Evolutionary conservation across 2,113 vertebrate species (phyloP).

Genomic region (Ancistrus triradiatus): DNA sequence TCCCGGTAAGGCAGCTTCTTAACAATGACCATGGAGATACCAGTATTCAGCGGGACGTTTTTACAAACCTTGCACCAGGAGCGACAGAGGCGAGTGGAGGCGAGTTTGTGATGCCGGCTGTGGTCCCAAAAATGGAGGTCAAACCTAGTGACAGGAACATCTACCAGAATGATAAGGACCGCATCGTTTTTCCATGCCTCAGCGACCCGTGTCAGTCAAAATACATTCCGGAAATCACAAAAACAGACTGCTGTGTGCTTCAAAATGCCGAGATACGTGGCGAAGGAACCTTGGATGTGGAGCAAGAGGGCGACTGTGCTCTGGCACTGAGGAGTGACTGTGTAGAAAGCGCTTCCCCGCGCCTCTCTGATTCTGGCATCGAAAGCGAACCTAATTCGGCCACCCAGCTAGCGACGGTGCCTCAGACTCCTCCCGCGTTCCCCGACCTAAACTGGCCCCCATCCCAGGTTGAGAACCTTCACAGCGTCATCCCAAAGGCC

Average conservation of each 20-base stretch:
- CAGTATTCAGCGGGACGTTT: not conserved
- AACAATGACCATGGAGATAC: not conserved
- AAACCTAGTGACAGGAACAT: not conserved
- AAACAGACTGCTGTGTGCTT: not conserved
- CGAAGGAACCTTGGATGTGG: conserved; percentile 28
- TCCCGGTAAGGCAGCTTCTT: not conserved
- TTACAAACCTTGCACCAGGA: not conserved
- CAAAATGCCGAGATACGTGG: conserved; percentile 34
- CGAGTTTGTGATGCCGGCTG: not conserved
- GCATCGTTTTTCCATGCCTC: not conserved
- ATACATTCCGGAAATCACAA: not conserved
- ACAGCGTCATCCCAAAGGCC: conserved; percentile 68
- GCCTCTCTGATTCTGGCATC: conserved; percentile 91
- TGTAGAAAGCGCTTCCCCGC: conserved; percentile 77
- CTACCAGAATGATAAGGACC: not conserved
- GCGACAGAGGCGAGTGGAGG: no score
- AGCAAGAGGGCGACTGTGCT: conserved; percentile 36
- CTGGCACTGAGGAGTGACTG: conserved; percentile 68
- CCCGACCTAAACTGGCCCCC: conserved; percentile 58
- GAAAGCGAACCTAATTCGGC: conserved; percentile 94
- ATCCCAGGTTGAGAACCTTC: conserved; percentile 65
- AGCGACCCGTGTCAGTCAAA: not conserved
- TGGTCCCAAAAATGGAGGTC: conserved; percentile 5
- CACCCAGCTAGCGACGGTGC: conserved; percentile 73
- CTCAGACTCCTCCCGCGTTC: conserved; percentile 59